Evolutionary conservation across 1,140 invertebrate species (phyloP), one percentile per base, ranked within the genome.

Genomic region (Drosophila athabasca): DNA sequence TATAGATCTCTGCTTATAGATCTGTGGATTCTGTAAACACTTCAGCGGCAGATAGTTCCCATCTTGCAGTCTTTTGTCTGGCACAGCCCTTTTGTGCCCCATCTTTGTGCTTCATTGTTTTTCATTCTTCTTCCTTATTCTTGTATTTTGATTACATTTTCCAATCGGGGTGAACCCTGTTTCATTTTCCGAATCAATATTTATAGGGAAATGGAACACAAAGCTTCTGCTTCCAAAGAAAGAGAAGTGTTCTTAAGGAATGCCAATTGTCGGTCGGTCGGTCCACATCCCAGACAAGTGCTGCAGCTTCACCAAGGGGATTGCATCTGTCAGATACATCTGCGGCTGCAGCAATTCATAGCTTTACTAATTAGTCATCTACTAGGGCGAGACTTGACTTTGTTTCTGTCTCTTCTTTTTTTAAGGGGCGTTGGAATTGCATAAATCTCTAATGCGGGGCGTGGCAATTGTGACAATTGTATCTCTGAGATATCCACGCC

Each of bases 321-420:
- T 68, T 67, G 62, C 31, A 68, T 54, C 62, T 62, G 57, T 54
- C 68, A 74, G 59, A 75, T 64, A 50, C 61, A n/a, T 17, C 17
- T 53, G 19, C 19, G 53, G 31, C 59, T 44, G 43, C 75, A 44
- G 46, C 45, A 64, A 80, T 85, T 45, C 74, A 81, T 85, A 52
- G 64, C 52, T 51, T 35, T 17, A 39, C 77, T 74, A 85, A 85
- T 85, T 85, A 85, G 81, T 77, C 81, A 66, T 70, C 64, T 66
- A 51, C 35, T 22, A 9, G 35, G 29, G 26, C 24, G 7, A 26
- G 15, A 26, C 61, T 59, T 55, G 45, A 43, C 53, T 43, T 65
- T 24, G 39, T 31, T 6, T 29, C 22, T 22, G 57, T 35, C 44
- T 62, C 15, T 9, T 6, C 50, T 44, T 35, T 55, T 50, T 51